phyloP scores from a whole-genome alignment of 2,797 vertebrate genomes.

The Sebastiscus tertius region DNA sequence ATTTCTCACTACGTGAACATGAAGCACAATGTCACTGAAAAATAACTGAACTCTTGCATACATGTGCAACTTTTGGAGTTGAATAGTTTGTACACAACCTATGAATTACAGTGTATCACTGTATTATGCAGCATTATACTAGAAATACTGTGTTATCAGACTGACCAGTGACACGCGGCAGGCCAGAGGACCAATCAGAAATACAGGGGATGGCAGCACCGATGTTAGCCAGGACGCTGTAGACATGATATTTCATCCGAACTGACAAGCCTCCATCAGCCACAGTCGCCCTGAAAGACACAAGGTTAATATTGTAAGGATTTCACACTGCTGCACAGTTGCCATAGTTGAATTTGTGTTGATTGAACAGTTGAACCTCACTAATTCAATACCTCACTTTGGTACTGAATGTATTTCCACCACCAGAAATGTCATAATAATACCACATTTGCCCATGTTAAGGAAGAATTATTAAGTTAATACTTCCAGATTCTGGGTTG shows the following conservation, averaged over 20 bases:
- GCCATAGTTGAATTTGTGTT: background rate
- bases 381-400: background rate
- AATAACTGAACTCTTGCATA: background rate
- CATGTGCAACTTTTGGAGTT: background rate
- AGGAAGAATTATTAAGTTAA: background rate
- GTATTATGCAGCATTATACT: background rate
- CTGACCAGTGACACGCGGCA: constrained; percentile 95
- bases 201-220: constrained; percentile 87
- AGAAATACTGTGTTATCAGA: background rate
- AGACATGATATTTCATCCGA: constrained; percentile 92
- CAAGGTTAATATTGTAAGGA: background rate
- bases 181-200: constrained; percentile 86
- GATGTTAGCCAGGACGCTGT: constrained; percentile 88
- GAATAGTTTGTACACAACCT: background rate
- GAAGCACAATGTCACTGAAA: background rate
- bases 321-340: background rate
- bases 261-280: constrained; percentile 78
- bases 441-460: too few species aligned
- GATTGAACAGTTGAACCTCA: background rate
- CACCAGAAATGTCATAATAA: background rate
- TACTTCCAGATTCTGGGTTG: background rate
- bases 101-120: background rate
- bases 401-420: background rate
- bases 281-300: constrained; percentile 72
- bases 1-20: background rate